These are phyloP conservation scores for Peromyscus eremicus DNA, from an alignment of 2,797 vertebrate species.

Conservation along the genomic window DNA sequence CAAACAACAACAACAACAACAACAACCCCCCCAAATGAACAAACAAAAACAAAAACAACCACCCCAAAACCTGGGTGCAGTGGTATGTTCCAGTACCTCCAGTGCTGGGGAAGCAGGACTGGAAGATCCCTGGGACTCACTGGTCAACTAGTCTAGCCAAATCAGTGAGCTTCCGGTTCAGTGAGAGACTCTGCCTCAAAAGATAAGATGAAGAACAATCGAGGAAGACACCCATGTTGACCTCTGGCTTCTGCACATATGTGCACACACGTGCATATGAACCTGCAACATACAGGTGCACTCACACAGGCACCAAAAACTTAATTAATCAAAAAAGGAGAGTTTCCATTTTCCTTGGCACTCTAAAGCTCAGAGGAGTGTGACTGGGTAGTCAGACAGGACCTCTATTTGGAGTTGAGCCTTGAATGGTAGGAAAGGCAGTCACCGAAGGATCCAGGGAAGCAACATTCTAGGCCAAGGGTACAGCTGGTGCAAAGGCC, in stretches of 20 bases:
- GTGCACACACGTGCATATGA: background rate
- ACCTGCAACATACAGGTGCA: background rate
- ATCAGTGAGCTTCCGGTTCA: background rate
- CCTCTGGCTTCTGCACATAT: background rate
- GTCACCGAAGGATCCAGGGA: conserved; percentile 36
- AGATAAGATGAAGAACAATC: background rate
- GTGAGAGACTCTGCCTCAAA: background rate
- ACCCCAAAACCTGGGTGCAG: background rate
- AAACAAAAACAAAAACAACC: background rate
- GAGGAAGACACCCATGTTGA: background rate
- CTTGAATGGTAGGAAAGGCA: conserved; percentile 4
- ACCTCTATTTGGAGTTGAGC: background rate
- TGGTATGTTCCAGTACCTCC: background rate
- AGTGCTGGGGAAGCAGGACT: background rate
- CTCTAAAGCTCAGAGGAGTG: background rate
- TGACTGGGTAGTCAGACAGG: background rate
- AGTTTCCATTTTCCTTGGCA: background rate
- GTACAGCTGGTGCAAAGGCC: conserved; percentile 79
- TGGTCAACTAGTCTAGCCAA: background rate
- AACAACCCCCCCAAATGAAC: no score
- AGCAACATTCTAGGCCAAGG: conserved; percentile 76
- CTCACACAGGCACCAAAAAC: background rate
- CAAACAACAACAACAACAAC: background rate
- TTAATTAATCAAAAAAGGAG: background rate
- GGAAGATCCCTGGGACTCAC: background rate